These are phyloP conservation scores for Chrysolina haemoptera DNA, from an alignment of 2,888 invertebrate species.

Conservation along the genomic window DNA sequence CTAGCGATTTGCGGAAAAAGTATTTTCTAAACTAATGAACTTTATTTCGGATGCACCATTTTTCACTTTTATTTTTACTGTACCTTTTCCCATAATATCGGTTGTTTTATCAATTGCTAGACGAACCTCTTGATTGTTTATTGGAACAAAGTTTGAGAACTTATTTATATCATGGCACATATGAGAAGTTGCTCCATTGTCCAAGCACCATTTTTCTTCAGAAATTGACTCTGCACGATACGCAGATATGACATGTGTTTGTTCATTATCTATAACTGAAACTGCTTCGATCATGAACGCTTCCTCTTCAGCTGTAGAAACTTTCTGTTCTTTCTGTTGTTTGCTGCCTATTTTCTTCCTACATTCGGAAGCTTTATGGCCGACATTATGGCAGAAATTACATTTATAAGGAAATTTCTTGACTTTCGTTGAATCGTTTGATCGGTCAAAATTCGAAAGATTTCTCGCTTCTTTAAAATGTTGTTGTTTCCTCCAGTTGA, in stretches of 20 bases:
- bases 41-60: background rate
- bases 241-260: background rate
- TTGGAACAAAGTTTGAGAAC: background rate
- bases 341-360: background rate
- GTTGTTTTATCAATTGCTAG: background rate
- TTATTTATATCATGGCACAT: background rate
- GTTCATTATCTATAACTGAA: background rate
- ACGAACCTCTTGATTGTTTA: slow-evolving; percentile 1
- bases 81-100: background rate
- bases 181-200: background rate
- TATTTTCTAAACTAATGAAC: background rate
- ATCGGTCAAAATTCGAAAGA: background rate
- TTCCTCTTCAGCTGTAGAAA: background rate
- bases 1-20: too few relatives aligned
- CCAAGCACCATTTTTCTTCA: background rate
- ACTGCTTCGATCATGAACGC: background rate
- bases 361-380: background rate
- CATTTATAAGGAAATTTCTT: background rate
- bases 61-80: background rate
- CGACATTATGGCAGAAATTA: background rate
- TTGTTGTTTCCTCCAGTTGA: background rate
- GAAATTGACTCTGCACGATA: background rate
- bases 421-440: background rate
- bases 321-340: background rate
- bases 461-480: background rate